Evolutionary conservation across 1,140 invertebrate species (phyloP).

Genomic region (Laupala kohalensis): DNA sequence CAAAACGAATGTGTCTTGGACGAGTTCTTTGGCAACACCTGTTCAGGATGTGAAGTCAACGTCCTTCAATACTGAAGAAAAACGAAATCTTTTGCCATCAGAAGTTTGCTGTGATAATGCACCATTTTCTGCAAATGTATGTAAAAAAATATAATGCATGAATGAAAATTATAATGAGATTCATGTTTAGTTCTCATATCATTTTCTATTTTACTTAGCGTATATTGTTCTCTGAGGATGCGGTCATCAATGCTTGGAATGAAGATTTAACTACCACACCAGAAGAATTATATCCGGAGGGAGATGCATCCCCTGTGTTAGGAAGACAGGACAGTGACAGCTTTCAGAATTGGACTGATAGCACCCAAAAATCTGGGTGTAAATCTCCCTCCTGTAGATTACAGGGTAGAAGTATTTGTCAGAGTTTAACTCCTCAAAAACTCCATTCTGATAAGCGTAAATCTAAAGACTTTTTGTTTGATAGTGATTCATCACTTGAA

Average conservation of each 20-base stretch:
- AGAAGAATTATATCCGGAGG: neutral
- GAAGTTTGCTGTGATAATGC: neutral
- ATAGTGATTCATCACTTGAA: neutral
- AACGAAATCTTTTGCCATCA: neutral
- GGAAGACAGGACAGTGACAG: neutral
- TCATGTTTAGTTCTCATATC: neutral
- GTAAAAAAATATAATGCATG: neutral
- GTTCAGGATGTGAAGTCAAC: neutral
- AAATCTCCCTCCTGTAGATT: neutral
- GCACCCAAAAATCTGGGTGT: neutral
- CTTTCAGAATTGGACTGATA: neutral
- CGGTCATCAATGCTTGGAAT: neutral
- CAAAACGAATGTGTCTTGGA: neutral
- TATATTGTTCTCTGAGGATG: neutral
- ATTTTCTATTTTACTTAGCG: neutral
- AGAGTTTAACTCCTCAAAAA: too few relatives aligned
- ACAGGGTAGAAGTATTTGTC: too few relatives aligned
- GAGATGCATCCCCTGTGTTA: neutral
- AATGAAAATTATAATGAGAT: too few relatives aligned
- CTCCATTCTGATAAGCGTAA: neutral
- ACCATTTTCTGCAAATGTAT: neutral
- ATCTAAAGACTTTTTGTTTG: neutral
- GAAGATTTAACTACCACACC: neutral
- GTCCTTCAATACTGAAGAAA: neutral
- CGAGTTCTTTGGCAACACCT: neutral